Evolutionary conservation across 1,140 invertebrate genomes (phyloP), one percentile per base, ranked within the genome.

Genomic region (Archivesica marissinica): DNA sequence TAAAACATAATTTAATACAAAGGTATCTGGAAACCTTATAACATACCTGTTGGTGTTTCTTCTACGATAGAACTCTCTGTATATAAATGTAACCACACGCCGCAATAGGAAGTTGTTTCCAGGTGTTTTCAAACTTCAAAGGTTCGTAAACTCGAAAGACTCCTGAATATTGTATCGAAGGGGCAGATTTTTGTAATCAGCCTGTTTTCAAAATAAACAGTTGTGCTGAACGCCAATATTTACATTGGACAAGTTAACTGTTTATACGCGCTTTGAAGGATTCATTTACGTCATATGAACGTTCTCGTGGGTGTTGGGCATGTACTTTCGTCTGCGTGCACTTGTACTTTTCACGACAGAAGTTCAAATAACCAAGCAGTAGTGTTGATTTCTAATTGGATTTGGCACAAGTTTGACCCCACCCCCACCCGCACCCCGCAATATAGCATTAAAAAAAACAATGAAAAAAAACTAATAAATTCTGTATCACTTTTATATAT

Each of bases 151-250:
- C 33, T 64, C 28, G 30, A 25, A 33, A 33, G 30, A 64, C 20
- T 47, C 44, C 41, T 72, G 39, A 38, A 50, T 47, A 28, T 28
- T 79, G 77, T 79, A 79, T 79, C 61, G 30, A 44, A 25, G 41
- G 56, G 35, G 56, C 77, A 64, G 39, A 44, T 61, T 61, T 61
- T 47, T 44, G 77, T 68, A 79, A 79, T 66, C 38, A 64, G 50
- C 50, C 77, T 79, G 61, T 79, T 79, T 79, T 79, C 77, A 79
- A 66, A 79, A 79, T 79, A 79, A 79, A 79, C 77, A 79, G 15
- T 15, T 33, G 38, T 25, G n/a, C 15, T 1, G 15, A 66, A 79
- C 38, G 30, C 35, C 54, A 79, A 79, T 79, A 68, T 79, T 79
- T 79, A 47, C 44, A 28, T 79, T 79, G 77, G 77, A 77, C 54